Conservation (phyloP, 2,888 invertebrate species). For the Spilosoma lubricipeda region DNA sequence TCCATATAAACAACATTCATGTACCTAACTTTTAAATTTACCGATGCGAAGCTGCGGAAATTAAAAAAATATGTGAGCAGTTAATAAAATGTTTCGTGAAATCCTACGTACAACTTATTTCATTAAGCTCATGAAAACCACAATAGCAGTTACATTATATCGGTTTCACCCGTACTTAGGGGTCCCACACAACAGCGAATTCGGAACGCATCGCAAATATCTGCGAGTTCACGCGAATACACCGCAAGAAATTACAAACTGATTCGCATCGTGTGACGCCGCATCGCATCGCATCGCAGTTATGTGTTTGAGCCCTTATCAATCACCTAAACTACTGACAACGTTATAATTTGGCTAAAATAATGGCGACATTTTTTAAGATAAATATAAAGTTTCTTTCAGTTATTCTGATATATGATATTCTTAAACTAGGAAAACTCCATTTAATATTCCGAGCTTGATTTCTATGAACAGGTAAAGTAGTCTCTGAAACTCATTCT, state of each 20-base stretch:
- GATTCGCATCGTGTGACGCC: too few species aligned
- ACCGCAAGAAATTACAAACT: too few species aligned
- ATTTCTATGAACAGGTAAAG: not conserved
- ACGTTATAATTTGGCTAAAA: constrained; percentile 9
- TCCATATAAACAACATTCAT: not conserved
- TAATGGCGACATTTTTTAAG: not conserved
- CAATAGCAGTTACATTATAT: constrained; percentile 52
- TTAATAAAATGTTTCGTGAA: constrained; percentile 10
- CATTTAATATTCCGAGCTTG: not conserved
- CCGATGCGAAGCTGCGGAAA: constrained; percentile 2
- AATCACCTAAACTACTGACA: constrained; percentile 59
- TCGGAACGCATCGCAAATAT: too few species aligned
- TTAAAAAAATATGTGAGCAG: constrained; percentile 2
- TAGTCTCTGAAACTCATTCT: not conserved
- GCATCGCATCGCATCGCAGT: too few species aligned
- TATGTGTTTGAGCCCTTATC: too few species aligned
- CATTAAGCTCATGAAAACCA: constrained; percentile 41
- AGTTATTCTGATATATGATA: too few species aligned
- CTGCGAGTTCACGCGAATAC: too few species aligned
- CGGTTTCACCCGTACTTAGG: constrained; percentile 51
- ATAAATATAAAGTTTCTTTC: too few species aligned
- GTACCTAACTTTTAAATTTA: constrained; percentile 13
- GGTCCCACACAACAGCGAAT: too few species aligned
- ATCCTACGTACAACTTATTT: constrained; percentile 32
- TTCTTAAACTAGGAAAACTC: too few species aligned